Conservation (phyloP, 1,140 invertebrate species). For the Scylla paramamosain region DNA sequence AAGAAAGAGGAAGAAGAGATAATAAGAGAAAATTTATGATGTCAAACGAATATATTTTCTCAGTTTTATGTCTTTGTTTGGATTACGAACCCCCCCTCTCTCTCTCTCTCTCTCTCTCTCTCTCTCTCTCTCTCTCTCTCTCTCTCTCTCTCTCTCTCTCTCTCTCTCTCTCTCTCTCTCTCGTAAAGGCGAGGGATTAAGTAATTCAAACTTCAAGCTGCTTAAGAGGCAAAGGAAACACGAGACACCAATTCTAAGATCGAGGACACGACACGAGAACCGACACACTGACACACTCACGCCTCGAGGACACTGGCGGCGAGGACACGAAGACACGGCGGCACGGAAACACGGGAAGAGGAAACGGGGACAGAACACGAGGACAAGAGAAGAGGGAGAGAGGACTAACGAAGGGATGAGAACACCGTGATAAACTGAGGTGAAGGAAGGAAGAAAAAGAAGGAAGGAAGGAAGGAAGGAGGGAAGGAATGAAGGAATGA, state of each 20-base stretch:
- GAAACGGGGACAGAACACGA: neutral
- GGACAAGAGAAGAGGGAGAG: neutral
- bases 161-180: neutral
- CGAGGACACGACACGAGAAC: neutral
- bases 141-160: neutral
- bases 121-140: conserved; percentile 56
- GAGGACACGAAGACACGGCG: neutral
- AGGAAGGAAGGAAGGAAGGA: neutral
- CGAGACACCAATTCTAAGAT: neutral
- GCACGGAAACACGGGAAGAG: neutral
- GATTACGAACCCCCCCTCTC: neutral
- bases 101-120: conserved; percentile 51
- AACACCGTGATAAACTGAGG: neutral
- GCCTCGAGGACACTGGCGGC: too few relatives aligned
- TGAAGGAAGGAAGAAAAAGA: conserved; percentile 8
- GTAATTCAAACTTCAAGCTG: neutral
- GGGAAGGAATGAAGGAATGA: neutral
- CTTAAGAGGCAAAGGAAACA: neutral
- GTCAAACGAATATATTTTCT: neutral
- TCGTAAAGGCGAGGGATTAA: neutral
- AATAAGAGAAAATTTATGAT: neutral
- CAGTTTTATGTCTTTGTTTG: neutral
- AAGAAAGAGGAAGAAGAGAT: neutral
- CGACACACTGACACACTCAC: neutral
- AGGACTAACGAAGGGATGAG: neutral